Base-by-base conservation (phyloP, 2,113 vertebrate species). In the Antechinus stuartii region DNA sequence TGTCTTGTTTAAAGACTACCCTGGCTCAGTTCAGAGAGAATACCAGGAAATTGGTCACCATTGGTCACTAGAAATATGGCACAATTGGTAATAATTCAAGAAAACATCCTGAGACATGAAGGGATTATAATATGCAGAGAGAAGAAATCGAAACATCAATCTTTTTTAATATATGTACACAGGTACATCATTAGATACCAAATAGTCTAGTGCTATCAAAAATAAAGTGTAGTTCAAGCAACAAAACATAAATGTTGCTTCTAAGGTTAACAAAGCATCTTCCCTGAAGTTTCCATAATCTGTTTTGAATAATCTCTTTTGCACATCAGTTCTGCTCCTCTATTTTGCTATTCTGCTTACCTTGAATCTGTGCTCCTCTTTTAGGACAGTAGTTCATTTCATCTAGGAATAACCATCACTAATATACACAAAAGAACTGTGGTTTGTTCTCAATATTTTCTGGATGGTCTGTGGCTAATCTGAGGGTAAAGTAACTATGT, bases 221-320 rank as follows among this genome's bases (percentile, higher is more conserved):
- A 76, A n/a, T n/a, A n/a, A 42, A 84, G 68, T 84, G 35, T 84
- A 84, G 19, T 84, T 84, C 35, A 84, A 84, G n/a, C 47, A 95
- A 11, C 0, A 0, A 19, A 0, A 90, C 47, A 42, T 90, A 5
- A 23, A 2, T 94, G 22, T 0, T 53, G 0, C 27, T 1, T 1
- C 94, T 8, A 53, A 42, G 0, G 3, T 91, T 84, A 93, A n/a
- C 68, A 42, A 84, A 84, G n/a, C 7, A 8, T 23, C 11, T 84
- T 16, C 19, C 27, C 55, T 84, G 11, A 46, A 42, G 54, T 54
- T 42, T 49, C 76, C 89, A 76, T 12, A 16, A 2, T 24, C 46
- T 91, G 89, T 53, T 42, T 53, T 22, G 35, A 54, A 35, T 0
- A 90, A 54, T 3, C 10, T 91, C 24, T 50, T 54, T 42, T 47